Percentiles rank a stretch among this genome's conserved stretches.
These are phyloP conservation scores for Galaxias olidus DNA, from an alignment of 2,797 vertebrate species.

Conservation along the genomic window DNA sequence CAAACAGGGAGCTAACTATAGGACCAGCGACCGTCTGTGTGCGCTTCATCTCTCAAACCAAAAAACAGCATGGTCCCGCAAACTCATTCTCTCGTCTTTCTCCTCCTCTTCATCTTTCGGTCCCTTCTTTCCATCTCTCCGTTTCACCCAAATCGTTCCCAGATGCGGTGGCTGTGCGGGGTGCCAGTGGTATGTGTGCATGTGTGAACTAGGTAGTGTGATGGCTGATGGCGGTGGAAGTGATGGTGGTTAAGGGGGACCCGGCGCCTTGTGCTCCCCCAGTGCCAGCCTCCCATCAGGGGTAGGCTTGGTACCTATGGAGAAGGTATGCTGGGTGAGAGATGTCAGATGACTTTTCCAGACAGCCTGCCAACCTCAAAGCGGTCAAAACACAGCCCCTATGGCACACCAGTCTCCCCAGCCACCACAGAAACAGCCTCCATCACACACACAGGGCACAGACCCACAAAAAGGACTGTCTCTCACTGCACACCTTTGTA, in stretches of 20 bases:
- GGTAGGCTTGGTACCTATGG: slow-evolving; percentile 26
- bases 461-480: slow-evolving; percentile 1
- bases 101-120: neutral
- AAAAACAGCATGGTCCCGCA: slow-evolving; percentile 1
- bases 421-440: slow-evolving; percentile 12
- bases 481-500: neutral
- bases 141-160: slow-evolving; percentile 52
- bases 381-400: slow-evolving; percentile 30
- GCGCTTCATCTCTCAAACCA: slow-evolving; percentile 6
- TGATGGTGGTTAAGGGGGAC: slow-evolving; percentile 6
- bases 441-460: slow-evolving; percentile 12
- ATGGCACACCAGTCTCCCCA: slow-evolving; percentile 16
- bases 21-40: neutral
- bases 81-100: slow-evolving; percentile 18
- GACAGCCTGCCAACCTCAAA: slow-evolving; percentile 47
- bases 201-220: slow-evolving; percentile 29
- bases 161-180: slow-evolving; percentile 62
- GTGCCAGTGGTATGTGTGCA: slow-evolving; percentile 54
- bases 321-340: neutral
- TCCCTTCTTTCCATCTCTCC: slow-evolving; percentile 15
- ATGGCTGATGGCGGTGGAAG: slow-evolving; percentile 3
- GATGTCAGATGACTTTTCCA: slow-evolving; percentile 52
- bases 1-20: neutral
- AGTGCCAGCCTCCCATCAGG: slow-evolving; percentile 51
- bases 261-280: slow-evolving; percentile 24